Conservation (phyloP, 2,113 vertebrate species). For the Pygoscelis antarcticus region DNA sequence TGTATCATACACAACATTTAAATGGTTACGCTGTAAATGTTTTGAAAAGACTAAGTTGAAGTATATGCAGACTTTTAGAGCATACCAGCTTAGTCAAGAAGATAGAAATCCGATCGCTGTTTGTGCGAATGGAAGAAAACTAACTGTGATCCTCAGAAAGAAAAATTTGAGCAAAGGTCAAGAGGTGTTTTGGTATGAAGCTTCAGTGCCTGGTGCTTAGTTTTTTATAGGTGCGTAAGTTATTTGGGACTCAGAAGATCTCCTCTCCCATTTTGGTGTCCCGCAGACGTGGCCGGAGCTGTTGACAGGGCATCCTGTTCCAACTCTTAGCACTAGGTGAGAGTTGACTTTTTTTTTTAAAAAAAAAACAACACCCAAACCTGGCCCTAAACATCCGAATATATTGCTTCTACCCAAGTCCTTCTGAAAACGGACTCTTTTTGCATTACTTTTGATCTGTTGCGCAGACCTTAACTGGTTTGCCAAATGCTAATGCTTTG, state of each 20-base stretch:
- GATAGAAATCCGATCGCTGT: not conserved
- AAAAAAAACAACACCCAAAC: not conserved
- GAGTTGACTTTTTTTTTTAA: not conserved
- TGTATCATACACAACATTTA: not conserved
- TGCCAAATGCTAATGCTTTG: not conserved
- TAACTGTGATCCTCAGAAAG: not conserved
- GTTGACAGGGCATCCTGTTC: not conserved
- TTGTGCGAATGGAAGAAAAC: not conserved
- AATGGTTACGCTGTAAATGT: not conserved
- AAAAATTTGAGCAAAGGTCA: not conserved
- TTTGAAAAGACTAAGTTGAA: not conserved
- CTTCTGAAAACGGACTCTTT: not conserved
- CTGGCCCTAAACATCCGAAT: not conserved
- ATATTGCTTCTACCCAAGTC: not conserved
- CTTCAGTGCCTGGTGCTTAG: not conserved
- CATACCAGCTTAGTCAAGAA: not conserved
- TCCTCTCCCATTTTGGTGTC: not conserved
- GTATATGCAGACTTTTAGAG: not conserved
- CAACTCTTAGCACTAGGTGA: not conserved
- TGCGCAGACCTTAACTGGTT: not conserved
- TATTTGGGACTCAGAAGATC: not conserved
- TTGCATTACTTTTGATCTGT: not conserved
- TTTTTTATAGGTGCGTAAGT: not conserved
- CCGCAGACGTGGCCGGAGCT: fast-evolving
- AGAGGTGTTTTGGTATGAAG: not conserved